phyloP scores from a whole-genome alignment of 2,888 invertebrate genomes.

The Melanotus villosus region DNA sequence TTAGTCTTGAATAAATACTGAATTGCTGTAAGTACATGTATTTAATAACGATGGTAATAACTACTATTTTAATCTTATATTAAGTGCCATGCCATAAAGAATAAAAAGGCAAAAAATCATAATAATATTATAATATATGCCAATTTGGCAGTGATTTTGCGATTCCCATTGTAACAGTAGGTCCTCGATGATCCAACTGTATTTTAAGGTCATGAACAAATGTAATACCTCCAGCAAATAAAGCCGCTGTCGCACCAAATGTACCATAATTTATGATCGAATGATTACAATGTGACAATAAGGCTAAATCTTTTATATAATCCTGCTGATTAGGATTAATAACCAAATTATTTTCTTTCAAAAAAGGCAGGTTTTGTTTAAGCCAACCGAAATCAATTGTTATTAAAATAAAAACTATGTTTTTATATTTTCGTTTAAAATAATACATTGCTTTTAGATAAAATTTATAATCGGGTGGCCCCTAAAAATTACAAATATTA shows the following conservation, averaged over 20 bases:
- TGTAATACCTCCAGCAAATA: slow-evolving; percentile 44
- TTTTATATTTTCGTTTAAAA: slow-evolving; percentile 39
- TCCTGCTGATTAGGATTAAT: slow-evolving; percentile 35
- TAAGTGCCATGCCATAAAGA: too few relatives aligned
- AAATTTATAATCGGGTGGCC: slow-evolving; percentile 35
- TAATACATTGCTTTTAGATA: slow-evolving; percentile 47
- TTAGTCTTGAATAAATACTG: too few relatives aligned
- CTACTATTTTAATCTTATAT: too few relatives aligned
- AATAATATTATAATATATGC: too few relatives aligned
- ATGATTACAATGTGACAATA: slow-evolving; percentile 50
- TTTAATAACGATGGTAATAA: too few relatives aligned
- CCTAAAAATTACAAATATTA: slow-evolving; percentile 21
- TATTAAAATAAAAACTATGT: slow-evolving; percentile 45
- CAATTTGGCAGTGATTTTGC: slow-evolving; percentile 10
- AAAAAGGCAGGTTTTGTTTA: slow-evolving; percentile 11
- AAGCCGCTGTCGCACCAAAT: slow-evolving; percentile 42
- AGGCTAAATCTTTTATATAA: slow-evolving; percentile 35
- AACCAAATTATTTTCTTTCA: slow-evolving; percentile 15
- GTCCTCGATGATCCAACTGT: slow-evolving; percentile 45
- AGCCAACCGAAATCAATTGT: slow-evolving; percentile 42
- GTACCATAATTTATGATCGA: slow-evolving; percentile 50
- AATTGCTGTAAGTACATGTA: too few relatives aligned
- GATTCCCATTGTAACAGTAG: slow-evolving; percentile 47
- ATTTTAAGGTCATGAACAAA: slow-evolving; percentile 46
- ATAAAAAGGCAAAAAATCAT: too few relatives aligned